A percentile compares a stretch with the other conserved stretches of the same genome.
phyloP scores from a whole-genome alignment of 2,888 invertebrate genomes.

The Phengaris arion region DNA sequence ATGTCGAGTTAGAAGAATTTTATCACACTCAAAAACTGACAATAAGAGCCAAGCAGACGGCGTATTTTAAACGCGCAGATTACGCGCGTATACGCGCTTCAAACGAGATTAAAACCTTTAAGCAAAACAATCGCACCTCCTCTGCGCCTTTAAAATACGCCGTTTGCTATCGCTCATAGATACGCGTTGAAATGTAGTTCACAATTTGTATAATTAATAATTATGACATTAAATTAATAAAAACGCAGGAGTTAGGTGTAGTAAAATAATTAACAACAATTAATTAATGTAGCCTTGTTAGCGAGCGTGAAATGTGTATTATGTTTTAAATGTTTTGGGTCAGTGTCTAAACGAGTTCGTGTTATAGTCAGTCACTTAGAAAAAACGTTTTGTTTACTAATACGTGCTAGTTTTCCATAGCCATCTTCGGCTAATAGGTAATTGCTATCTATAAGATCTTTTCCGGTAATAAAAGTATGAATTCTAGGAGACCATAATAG shows the following conservation, averaged over 20 bases:
- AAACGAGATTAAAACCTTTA: too few relatives aligned
- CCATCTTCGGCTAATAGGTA: not conserved
- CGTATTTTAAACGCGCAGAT: too few relatives aligned
- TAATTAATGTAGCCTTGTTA: slow-evolving; percentile 12
- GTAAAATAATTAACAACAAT: slow-evolving; percentile 6
- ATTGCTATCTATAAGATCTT: too few relatives aligned
- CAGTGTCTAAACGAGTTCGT: not conserved
- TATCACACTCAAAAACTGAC: too few relatives aligned
- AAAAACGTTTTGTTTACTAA: too few relatives aligned
- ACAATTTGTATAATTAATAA: slow-evolving; percentile 16
- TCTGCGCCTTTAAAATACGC: too few relatives aligned
- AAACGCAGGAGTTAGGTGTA: not conserved
- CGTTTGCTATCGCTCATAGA: too few relatives aligned
- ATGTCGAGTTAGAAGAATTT: too few relatives aligned
- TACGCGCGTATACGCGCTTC: too few relatives aligned
- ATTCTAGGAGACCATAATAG: not conserved
- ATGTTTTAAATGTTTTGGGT: not conserved
- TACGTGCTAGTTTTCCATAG: not conserved
- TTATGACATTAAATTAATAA: slow-evolving; percentile 12
- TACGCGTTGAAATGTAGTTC: not conserved
- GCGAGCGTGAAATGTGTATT: not conserved
- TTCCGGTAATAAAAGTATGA: not conserved
- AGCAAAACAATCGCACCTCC: too few relatives aligned
- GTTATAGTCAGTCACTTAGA: not conserved
- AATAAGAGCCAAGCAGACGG: too few relatives aligned